Evolutionary conservation across 2,797 vertebrate species (phyloP).

Genomic region (Garrulus glandarius): DNA sequence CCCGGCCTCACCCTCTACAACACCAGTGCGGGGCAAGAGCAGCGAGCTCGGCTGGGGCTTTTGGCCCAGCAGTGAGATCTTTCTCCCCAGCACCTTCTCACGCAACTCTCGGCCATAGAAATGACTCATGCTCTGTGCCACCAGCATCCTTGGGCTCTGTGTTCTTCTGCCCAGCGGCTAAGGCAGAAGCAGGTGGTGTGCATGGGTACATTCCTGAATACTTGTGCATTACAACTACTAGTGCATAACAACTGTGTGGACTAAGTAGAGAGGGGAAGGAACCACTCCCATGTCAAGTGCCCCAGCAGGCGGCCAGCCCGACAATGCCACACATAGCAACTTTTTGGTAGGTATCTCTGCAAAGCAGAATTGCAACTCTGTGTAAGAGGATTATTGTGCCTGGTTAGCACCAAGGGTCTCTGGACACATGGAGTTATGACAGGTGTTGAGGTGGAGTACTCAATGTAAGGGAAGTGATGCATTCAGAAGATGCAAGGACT

Average conservation of each 20-base stretch:
- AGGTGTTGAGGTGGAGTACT: background rate
- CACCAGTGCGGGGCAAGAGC: constrained; percentile 74
- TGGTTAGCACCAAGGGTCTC: background rate
- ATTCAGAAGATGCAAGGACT: background rate
- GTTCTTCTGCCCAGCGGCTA: background rate
- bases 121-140: background rate
- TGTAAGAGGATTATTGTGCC: background rate
- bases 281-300: accelerated
- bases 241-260: background rate
- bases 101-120: accelerated
- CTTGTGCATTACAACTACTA: background rate
- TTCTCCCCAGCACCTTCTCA: background rate
- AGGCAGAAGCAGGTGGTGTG: background rate
- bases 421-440: background rate
- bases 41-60: constrained; percentile 79
- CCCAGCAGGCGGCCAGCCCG: accelerated
- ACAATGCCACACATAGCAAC: background rate
- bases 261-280: background rate
- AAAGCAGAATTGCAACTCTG: background rate
- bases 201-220: background rate
- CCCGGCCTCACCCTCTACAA: constrained; percentile 48
- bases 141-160: no score
- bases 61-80: constrained; percentile 50
- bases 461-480: background rate
- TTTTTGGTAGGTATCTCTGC: background rate